phyloP scores from a whole-genome alignment of 2,797 vertebrate species.

The Pterois miles region DNA sequence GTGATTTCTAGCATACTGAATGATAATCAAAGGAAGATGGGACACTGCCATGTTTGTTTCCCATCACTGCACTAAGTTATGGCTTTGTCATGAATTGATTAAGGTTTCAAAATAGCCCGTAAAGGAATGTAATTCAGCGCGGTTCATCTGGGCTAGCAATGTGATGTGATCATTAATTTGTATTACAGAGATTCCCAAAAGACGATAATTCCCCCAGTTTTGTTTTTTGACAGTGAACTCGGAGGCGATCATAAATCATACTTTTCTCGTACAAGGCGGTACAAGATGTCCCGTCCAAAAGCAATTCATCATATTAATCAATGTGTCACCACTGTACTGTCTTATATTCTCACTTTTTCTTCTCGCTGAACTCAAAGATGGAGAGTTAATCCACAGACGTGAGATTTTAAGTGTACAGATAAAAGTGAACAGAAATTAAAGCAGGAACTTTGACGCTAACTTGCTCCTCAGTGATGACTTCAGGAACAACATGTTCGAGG shows the following conservation, averaged over 20 bases:
- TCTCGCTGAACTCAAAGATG: slow-evolving; percentile 1
- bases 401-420: slow-evolving; percentile 19
- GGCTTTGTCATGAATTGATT: slow-evolving; percentile 62
- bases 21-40: not conserved
- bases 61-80: slow-evolving; percentile 39
- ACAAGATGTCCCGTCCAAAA: slow-evolving; percentile 59
- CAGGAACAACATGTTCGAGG: not conserved
- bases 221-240: slow-evolving; percentile 65
- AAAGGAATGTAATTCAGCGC: slow-evolving; percentile 48
- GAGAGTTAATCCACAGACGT: slow-evolving; percentile 24
- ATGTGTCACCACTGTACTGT: slow-evolving; percentile 38
- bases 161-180: slow-evolving; percentile 73
- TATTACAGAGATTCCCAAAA: slow-evolving; percentile 64
- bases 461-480: not conserved
- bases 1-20: not conserved
- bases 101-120: slow-evolving; percentile 50
- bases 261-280: slow-evolving; percentile 47
- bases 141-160: slow-evolving; percentile 20
- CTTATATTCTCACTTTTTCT: slow-evolving; percentile 22
- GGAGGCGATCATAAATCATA: slow-evolving; percentile 67
- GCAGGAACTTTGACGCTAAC: not conserved
- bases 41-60: not conserved
- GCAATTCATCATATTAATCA: slow-evolving; percentile 71
- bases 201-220: slow-evolving; percentile 53
- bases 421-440: slow-evolving; percentile 1